Evolutionary conservation across 2,888 invertebrate genomes (phyloP), one percentile per base, ranked within the genome.

Genomic region (Netelia melanura): DNA sequence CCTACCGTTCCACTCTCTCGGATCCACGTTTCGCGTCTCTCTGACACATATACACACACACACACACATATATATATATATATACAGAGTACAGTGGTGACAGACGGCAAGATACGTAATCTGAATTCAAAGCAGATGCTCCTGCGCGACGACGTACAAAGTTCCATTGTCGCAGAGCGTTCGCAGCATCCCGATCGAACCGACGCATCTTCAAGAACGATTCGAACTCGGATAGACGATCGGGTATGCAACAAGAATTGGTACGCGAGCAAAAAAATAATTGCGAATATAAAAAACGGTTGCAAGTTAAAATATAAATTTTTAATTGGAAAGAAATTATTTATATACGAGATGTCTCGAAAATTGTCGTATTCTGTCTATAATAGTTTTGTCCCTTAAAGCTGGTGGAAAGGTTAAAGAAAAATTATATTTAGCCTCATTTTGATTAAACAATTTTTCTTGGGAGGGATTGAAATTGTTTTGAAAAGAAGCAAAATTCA

Each of bases 71-170:
- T 76, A 70, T 62, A 74, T 64, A 43, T 25, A 23, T n/a, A 43
- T 67, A 44, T 21, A 76, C 61, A 52, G 85, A 30, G 30, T 48
- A 56, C 38, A 44, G 70, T 76, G 56, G 75, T 76, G 75, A 77
- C 83, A 64, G 81, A 58, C 64, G 82, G 84, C 84, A 86, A 88
- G 90, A 91, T 90, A 90, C 88, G 89, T 88, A 90, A 89, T 89
- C 89, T 87, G 88, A 90, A 91, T 90, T 89, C 88, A 88, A 89
- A 90, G 90, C 88, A 89, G 90, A 89, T 83, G 77, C 74, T 76
- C 30, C 52, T 54, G 64, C 75, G 17, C 48, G 14, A 81, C 88
- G 88, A 79, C 74, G 68, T 44, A 90, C 88, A 87, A 89, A 89
- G 88, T 89, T 86, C 81, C 86, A 86, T 86, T 86, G 86, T 80